Conservation (phyloP, 2,797 vertebrate species). For the Sphaeramia orbicularis region DNA sequence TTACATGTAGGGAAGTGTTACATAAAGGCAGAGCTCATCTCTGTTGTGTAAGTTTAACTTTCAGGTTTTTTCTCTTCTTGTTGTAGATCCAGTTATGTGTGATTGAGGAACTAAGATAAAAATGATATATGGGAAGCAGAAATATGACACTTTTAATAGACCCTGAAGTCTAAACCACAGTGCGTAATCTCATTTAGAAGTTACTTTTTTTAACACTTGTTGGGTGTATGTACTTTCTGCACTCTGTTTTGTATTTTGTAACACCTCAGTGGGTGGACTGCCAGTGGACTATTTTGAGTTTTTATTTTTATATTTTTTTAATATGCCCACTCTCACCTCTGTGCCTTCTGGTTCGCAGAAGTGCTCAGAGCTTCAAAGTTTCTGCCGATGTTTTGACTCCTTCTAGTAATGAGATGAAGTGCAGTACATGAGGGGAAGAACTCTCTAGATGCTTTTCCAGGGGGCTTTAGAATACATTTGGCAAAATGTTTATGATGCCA, state of each 20-base stretch:
- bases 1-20: conserved; percentile 14
- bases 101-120: neutral
- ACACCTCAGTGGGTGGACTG: conserved; percentile 54
- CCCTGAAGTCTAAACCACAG: neutral
- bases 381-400: conserved; percentile 71
- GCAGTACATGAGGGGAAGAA: conserved; percentile 69
- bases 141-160: neutral
- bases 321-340: conserved; percentile 70
- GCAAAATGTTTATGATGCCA: conserved; percentile 87
- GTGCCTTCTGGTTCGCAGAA: conserved; percentile 53
- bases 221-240: conserved; percentile 16
- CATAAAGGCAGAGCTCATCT: conserved; percentile 4
- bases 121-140: conserved; percentile 9
- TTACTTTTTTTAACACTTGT: conserved; percentile 39
- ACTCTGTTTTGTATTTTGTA: conserved; percentile 44
- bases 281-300: conserved; percentile 47
- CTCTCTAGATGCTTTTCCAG: conserved; percentile 79
- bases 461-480: conserved; percentile 85
- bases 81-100: conserved; percentile 3
- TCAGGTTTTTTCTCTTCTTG: neutral
- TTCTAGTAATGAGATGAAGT: conserved; percentile 80
- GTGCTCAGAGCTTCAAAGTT: conserved; percentile 71
- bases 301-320: conserved; percentile 29
- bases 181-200: conserved; percentile 14
- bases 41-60: neutral